Percentiles rank a stretch among this genome's conserved stretches.
Evolutionary conservation across 2,113 vertebrate species (phyloP).

Genomic region (Dasyurus viverrinus): DNA sequence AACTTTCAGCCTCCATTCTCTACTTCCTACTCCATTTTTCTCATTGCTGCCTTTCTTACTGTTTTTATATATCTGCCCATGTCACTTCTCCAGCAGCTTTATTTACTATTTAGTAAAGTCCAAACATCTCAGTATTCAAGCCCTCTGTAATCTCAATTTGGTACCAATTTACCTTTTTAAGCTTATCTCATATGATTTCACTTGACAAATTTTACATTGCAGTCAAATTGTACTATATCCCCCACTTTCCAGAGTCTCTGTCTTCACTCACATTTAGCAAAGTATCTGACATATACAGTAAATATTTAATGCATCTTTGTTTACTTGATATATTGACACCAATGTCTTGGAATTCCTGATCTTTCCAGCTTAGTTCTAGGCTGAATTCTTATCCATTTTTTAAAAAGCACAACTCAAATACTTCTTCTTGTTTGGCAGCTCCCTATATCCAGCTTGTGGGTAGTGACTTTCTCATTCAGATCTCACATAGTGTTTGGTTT

Average conservation of each 20-base stretch:
- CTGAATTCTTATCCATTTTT: neutral
- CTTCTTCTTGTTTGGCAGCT: neutral
- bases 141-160: neutral
- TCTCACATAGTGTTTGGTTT: neutral
- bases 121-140: neutral
- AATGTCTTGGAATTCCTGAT: neutral
- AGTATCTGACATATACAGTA: neutral
- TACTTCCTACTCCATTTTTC: neutral
- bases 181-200: neutral
- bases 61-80: neutral
- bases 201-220: neutral
- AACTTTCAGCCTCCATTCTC: neutral
- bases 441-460: neutral
- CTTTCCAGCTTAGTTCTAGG: neutral
- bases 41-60: neutral
- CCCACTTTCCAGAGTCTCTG: neutral
- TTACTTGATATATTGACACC: neutral
- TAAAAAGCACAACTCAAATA: neutral
- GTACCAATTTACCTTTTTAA: neutral
- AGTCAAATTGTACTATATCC: neutral
- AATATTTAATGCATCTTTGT: neutral
- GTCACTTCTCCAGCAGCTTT: neutral
- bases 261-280: neutral
- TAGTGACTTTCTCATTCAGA: neutral
- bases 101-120: neutral